These are phyloP conservation scores for Luperina nickerlii DNA, from an alignment of 2,888 invertebrate genomes.

Conservation along the genomic window DNA sequence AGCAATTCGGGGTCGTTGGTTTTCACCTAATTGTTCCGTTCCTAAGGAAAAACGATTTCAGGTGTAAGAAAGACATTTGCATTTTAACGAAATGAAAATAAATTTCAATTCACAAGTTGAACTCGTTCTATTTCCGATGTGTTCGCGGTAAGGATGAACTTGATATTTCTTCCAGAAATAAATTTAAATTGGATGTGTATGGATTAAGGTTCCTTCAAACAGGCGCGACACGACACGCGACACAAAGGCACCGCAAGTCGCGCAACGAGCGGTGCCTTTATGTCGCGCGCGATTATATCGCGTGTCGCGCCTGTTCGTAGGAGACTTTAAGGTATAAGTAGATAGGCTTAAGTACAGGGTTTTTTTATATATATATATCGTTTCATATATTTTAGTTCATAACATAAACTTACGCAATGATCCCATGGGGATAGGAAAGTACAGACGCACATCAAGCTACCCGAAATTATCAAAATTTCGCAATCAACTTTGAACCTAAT, in stretches of 20 bases:
- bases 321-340: not conserved
- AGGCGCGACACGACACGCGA: too few relatives aligned
- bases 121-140: conserved; percentile 23
- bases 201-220: too few relatives aligned
- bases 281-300: too few relatives aligned
- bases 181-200: conserved; percentile 5
- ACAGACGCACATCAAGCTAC: too few relatives aligned
- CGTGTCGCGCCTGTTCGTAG: too few relatives aligned
- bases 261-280: too few relatives aligned
- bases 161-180: not conserved
- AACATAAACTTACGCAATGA: not conserved
- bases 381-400: not conserved
- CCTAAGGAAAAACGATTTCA: conserved; percentile 21
- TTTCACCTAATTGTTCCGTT: conserved; percentile 16
- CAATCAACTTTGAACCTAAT: too few relatives aligned
- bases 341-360: not conserved
- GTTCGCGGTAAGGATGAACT: not conserved
- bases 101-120: conserved; percentile 41
- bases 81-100: conserved; percentile 51
- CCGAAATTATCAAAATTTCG: too few relatives aligned
- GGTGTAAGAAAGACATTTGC: conserved; percentile 38
- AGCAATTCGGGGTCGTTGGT: conserved; percentile 3
- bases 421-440: not conserved
- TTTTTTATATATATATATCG: not conserved
- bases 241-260: too few relatives aligned